Base-by-base conservation (phyloP, 1,140 invertebrate species). In the Apis mellifera region DNA sequence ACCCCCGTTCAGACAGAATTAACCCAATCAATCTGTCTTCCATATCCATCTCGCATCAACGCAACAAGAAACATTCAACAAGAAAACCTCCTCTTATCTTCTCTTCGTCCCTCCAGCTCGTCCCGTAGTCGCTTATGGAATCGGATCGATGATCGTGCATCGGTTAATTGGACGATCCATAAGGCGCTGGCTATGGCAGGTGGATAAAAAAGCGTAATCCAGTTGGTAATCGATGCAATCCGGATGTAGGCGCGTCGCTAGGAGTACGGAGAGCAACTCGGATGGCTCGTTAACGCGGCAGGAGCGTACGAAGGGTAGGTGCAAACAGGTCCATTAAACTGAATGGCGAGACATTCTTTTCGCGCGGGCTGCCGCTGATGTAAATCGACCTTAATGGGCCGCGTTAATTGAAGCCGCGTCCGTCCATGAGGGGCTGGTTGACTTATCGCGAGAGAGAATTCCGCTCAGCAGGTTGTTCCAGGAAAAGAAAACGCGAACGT, bases 251-350 rank as follows among this genome's bases (percentile, higher is more conserved):
- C 48, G 48, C 54, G 73, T 75, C 80, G 59, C 71, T 83, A 79
- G 68, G 23, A 21, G 57, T 21, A 3, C 48, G 55, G 50, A 32
- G 19, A 8, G 57, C 13, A 52, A 26, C 26, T 74, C 19, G n/a
- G 55, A 42, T 32, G 26, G 52, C 87, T 89, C 81, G 84, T 88
- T 89, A 89, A 66, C 57, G 65, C 52, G 26, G 73, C 84, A 86
- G 70, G 64, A 55, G 48, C 64, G 48, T 86, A 84, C 68, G 82
- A 86, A 84, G 86, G 77, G 77, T 88, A 88, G 82, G 87, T 86
- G 87, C 87, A 88, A 89, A 89, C 84, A 88, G 86, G 84, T 88
- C 86, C 87, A 89, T 89, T 88, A 89, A 83, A 66, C 52, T 55
- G 84, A 85, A 88, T 79, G 81, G 84, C 74, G 84, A 74, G 82